phyloP scores from a whole-genome alignment of 1,140 invertebrate species.

The Batillaria attramentaria region DNA sequence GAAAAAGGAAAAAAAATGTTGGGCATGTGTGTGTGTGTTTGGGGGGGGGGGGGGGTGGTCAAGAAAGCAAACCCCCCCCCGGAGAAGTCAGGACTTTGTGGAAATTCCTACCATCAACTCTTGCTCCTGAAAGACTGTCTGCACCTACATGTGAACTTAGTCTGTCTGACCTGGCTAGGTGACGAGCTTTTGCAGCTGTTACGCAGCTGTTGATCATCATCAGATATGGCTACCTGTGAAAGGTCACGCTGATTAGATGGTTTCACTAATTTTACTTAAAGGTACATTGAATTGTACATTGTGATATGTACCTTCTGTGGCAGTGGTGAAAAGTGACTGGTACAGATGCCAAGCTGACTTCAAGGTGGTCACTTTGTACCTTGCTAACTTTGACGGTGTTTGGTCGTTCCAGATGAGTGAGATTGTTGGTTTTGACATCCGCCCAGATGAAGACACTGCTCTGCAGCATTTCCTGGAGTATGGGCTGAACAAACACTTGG shows the following conservation, averaged over 20 bases:
- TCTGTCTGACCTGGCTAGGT: neutral
- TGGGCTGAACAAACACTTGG: slow-evolving; percentile 83
- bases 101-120: no score
- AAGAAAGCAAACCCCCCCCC: no score
- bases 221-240: no score
- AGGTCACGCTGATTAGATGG: neutral
- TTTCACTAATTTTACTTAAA: neutral
- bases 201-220: no score
- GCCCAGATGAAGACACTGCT: slow-evolving; percentile 78
- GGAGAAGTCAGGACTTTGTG: no score
- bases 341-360: neutral
- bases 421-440: slow-evolving; percentile 80
- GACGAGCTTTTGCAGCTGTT: neutral
- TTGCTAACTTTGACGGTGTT: no score
- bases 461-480: slow-evolving; percentile 90
- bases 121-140: neutral
- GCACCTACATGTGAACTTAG: neutral
- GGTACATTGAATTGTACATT: neutral
- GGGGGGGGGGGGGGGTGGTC: no score
- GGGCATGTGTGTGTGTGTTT: no score
- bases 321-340: neutral
- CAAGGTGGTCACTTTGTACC: no score
- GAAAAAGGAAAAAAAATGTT: no score
- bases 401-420: slow-evolving; percentile 82
- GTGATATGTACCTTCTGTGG: neutral